Evolutionary conservation across 2,797 vertebrate genomes (phyloP).

Genomic region (Brachyalestes nurse): DNA sequence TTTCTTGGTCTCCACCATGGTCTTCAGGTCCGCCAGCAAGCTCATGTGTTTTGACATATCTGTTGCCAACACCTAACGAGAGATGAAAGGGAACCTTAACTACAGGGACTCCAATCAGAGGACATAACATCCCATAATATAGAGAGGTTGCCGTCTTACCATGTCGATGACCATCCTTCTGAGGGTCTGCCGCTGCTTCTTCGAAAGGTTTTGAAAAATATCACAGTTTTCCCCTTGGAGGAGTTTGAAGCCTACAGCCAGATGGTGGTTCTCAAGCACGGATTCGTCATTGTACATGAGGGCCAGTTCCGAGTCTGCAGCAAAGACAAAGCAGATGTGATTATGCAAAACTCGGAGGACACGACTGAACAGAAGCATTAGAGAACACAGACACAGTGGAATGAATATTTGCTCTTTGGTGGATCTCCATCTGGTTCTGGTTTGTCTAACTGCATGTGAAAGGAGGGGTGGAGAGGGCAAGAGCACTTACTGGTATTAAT

Average conservation of each 20-base stretch:
- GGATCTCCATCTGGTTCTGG: constrained; percentile 36
- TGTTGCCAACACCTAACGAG: constrained; percentile 90
- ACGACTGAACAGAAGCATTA: not conserved
- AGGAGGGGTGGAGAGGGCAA: constrained; percentile 19
- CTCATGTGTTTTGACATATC: constrained; percentile 99
- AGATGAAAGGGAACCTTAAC: not conserved
- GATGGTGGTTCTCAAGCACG: constrained; percentile 97
- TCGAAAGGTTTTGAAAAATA: constrained; percentile 97
- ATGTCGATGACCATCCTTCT: constrained; percentile 98
- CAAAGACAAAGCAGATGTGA: constrained; percentile 17
- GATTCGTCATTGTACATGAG: constrained; percentile 99
- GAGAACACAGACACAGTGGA: constrained; percentile 15
- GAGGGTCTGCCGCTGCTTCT: constrained; percentile 93
- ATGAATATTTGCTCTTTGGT: constrained; percentile 25
- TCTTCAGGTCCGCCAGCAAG: constrained; percentile 94
- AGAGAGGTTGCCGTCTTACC: constrained; percentile 71
- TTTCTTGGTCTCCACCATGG: constrained; percentile 99
- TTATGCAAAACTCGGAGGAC: constrained; percentile 7
- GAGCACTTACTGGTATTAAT: constrained; percentile 96
- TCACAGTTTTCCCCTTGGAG: constrained; percentile 98
- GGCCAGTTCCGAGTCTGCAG: constrained; percentile 93
- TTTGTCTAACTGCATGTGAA: constrained; percentile 38
- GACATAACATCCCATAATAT: not conserved
- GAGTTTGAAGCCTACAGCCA: constrained; percentile 96
- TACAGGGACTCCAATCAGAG: not conserved